These are phyloP conservation scores for Anoplius nigerrimus DNA, from an alignment of 2,888 invertebrate genomes.

Conservation along the genomic window DNA sequence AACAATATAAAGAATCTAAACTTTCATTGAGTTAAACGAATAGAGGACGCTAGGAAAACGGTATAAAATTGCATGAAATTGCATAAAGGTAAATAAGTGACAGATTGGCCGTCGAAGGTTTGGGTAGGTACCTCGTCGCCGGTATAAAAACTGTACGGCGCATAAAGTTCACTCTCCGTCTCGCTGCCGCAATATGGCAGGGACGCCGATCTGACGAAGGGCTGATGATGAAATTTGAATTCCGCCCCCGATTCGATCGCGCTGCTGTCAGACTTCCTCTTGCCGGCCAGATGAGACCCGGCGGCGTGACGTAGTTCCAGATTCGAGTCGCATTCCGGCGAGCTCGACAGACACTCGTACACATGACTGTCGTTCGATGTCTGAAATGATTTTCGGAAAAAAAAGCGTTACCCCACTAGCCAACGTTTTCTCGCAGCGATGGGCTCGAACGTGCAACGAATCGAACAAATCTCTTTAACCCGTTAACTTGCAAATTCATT, in stretches of 20 bases:
- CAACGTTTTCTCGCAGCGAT: too few species aligned
- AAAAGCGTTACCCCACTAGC: too few species aligned
- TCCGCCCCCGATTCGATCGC: slow-evolving; percentile 77
- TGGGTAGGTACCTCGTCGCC: slow-evolving; percentile 76
- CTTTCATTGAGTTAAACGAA: too few species aligned
- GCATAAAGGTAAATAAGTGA: neutral
- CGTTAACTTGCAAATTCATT: too few species aligned
- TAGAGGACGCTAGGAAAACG: too few species aligned
- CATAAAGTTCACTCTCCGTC: slow-evolving; percentile 88
- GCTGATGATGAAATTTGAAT: slow-evolving; percentile 79
- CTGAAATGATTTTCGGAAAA: slow-evolving; percentile 64
- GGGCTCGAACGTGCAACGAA: too few species aligned
- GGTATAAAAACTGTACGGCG: slow-evolving; percentile 87
- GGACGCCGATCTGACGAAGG: slow-evolving; percentile 80
- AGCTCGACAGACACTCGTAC: slow-evolving; percentile 81
- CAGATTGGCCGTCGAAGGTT: neutral
- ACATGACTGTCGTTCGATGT: slow-evolving; percentile 79
- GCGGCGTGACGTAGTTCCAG: slow-evolving; percentile 75
- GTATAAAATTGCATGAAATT: too few species aligned
- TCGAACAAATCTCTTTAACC: too few species aligned
- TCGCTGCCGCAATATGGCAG: slow-evolving; percentile 90
- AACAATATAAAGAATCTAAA: too few species aligned
- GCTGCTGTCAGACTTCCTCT: slow-evolving; percentile 77
- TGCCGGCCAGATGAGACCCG: slow-evolving; percentile 70
- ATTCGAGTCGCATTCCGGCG: slow-evolving; percentile 82